Conservation (phyloP, 2,888 invertebrate species). For the Nowickia ferox region DNA sequence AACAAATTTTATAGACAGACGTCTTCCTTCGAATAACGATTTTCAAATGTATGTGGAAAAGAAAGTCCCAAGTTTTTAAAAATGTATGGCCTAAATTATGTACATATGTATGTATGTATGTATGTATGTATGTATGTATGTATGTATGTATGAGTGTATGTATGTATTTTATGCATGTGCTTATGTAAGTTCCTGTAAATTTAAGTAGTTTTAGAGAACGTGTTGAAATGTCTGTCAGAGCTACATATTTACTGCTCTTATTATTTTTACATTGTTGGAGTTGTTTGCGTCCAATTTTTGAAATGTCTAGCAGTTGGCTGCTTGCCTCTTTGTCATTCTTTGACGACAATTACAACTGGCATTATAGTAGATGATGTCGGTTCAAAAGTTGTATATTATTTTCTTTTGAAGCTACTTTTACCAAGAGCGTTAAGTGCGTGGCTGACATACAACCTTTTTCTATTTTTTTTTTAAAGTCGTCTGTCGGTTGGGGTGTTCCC, state of each 20-base stretch:
- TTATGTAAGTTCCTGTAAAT: too few species aligned
- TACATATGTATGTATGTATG: neutral
- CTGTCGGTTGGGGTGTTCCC: constrained; percentile 26
- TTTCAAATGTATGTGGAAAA: too few species aligned
- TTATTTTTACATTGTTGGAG: neutral
- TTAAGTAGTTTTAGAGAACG: too few species aligned
- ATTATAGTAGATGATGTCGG: constrained; percentile 56
- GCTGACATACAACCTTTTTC: constrained; percentile 56
- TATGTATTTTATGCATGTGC: too few species aligned
- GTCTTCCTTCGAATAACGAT: too few species aligned
- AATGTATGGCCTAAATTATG: too few species aligned
- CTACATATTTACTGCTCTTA: neutral
- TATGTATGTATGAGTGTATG: neutral
- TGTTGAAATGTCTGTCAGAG: neutral
- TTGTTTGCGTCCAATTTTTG: constrained; percentile 28
- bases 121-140: neutral
- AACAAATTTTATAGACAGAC: too few species aligned
- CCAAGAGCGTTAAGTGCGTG: constrained; percentile 54
- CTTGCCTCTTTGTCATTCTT: constrained; percentile 42
- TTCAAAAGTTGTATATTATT: neutral
- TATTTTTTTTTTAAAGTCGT: constrained; percentile 35
- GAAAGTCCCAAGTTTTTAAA: too few species aligned
- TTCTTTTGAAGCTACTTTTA: constrained; percentile 34
- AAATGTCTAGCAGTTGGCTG: constrained; percentile 54
- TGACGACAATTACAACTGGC: constrained; percentile 34